A percentile compares a stretch with the other conserved stretches of the same genome.
Conservation (phyloP, 1,140 invertebrate genomes). For the Rhyzopertha dominica region DNA sequence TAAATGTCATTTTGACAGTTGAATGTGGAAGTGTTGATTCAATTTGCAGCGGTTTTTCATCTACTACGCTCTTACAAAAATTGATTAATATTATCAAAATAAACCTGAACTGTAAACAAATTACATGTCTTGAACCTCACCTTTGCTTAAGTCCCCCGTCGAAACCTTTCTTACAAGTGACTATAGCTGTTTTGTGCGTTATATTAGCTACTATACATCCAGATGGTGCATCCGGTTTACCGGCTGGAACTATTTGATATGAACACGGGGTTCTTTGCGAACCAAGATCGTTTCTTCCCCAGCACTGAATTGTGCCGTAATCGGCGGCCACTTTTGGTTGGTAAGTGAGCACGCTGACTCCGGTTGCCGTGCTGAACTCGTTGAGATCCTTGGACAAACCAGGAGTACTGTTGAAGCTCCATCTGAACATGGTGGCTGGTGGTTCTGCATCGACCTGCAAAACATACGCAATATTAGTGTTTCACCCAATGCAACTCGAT, state of each 20-base stretch:
- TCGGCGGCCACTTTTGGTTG: slow-evolving; percentile 50
- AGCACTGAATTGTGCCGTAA: slow-evolving; percentile 55
- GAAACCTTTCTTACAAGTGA: slow-evolving; percentile 50
- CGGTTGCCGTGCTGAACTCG: slow-evolving; percentile 36
- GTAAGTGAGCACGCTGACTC: slow-evolving; percentile 48
- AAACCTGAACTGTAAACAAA: no score
- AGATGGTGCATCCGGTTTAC: slow-evolving; percentile 50
- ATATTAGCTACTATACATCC: slow-evolving; percentile 48
- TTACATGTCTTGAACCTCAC: no score
- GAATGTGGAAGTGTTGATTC: no score
- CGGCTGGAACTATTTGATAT: slow-evolving; percentile 55
- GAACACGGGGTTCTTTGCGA: slow-evolving; percentile 51
- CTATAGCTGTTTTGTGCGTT: slow-evolving; percentile 48
- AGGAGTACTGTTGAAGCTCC: slow-evolving; percentile 58
- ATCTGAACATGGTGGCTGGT: slow-evolving; percentile 49
- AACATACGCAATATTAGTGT: no score
- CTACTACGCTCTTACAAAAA: no score
- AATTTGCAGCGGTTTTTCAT: no score
- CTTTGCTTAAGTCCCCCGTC: slow-evolving; percentile 36
- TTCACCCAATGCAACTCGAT: no score
- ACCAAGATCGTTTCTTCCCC: slow-evolving; percentile 52
- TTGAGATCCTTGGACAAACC: slow-evolving; percentile 41
- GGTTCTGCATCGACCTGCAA: slow-evolving; percentile 54
- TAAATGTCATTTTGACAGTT: no score
- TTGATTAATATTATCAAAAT: no score